A percentile compares a stretch with the other conserved stretches of the same genome.
These are phyloP conservation scores for Dione juno DNA, from an alignment of 2,888 invertebrate genomes.

Conservation along the genomic window DNA sequence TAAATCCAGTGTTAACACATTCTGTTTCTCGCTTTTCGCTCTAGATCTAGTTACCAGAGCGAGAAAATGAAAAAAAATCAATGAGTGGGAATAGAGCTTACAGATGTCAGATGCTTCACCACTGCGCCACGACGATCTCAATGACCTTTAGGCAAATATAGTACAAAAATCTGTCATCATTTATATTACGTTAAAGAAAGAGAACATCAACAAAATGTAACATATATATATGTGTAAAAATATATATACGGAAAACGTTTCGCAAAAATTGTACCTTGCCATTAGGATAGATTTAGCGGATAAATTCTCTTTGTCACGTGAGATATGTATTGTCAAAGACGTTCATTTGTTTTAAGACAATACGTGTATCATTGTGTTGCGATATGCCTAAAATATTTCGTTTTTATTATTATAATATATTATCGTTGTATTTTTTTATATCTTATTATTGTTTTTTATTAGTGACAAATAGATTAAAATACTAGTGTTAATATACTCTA, in stretches of 20 bases:
- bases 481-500: too few relatives aligned
- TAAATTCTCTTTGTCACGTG: conserved; percentile 32
- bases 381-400: not conserved
- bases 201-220: conserved; percentile 5
- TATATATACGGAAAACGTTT: conserved; percentile 24
- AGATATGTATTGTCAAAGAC: conserved; percentile 29
- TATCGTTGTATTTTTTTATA: not conserved
- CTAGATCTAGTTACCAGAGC: too few relatives aligned
- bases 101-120: too few relatives aligned
- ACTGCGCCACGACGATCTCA: too few relatives aligned
- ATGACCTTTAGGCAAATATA: too few relatives aligned
- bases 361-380: not conserved
- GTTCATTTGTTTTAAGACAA: conserved; percentile 7
- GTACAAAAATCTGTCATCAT: not conserved
- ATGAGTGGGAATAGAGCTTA: too few relatives aligned
- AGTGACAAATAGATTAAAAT: too few relatives aligned
- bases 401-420: not conserved
- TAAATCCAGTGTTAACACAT: too few relatives aligned
- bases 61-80: too few relatives aligned
- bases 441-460: too few relatives aligned
- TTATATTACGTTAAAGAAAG: not conserved
- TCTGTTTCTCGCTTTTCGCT: too few relatives aligned
- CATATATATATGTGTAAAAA: not conserved
- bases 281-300: conserved; percentile 35
- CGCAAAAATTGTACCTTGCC: conserved; percentile 33